Percentiles rank a stretch among this genome's conserved stretches.
Conservation (phyloP, 2,113 vertebrate species). For the Siniperca chuatsi region DNA sequence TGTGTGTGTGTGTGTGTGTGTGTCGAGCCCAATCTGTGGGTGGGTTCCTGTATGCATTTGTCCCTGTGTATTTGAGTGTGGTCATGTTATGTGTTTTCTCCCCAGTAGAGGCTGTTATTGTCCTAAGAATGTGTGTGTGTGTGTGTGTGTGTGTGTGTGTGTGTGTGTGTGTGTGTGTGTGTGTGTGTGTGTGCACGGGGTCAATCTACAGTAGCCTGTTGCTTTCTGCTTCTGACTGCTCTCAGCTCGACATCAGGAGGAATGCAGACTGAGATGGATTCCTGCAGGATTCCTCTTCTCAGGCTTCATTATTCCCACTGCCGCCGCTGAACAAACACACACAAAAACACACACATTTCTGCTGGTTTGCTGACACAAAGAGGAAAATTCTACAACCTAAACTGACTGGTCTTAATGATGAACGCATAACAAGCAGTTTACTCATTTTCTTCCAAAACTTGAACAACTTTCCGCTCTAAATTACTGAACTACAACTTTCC, state of each 20-base stretch:
- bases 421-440: constrained; percentile 4
- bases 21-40: constrained; percentile 29
- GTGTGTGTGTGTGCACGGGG: constrained; percentile 35
- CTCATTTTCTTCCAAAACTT: not conserved
- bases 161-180: constrained; percentile 21
- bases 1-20: constrained; percentile 1
- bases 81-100: constrained; percentile 67
- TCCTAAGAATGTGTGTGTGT: constrained; percentile 65
- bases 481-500: constrained; percentile 23
- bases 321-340: constrained; percentile 37
- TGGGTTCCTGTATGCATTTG: constrained; percentile 38
- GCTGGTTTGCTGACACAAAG: constrained; percentile 40
- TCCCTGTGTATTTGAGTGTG: constrained; percentile 43
- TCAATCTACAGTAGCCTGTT: constrained; percentile 79
- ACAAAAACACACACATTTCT: constrained; percentile 15
- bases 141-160: constrained; percentile 33
- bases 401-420: constrained; percentile 17
- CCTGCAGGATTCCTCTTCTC: constrained; percentile 72
- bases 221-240: constrained; percentile 68
- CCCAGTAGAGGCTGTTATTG: constrained; percentile 78
- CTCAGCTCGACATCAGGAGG: constrained; percentile 63
- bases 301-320: constrained; percentile 68
- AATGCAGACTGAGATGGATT: constrained; percentile 75
- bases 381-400: constrained; percentile 11
- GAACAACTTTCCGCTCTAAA: constrained; percentile 16